Evolutionary conservation across 2,797 vertebrate species (phyloP), one percentile per base, ranked within the genome.

Genomic region (Hirundo rustica): DNA sequence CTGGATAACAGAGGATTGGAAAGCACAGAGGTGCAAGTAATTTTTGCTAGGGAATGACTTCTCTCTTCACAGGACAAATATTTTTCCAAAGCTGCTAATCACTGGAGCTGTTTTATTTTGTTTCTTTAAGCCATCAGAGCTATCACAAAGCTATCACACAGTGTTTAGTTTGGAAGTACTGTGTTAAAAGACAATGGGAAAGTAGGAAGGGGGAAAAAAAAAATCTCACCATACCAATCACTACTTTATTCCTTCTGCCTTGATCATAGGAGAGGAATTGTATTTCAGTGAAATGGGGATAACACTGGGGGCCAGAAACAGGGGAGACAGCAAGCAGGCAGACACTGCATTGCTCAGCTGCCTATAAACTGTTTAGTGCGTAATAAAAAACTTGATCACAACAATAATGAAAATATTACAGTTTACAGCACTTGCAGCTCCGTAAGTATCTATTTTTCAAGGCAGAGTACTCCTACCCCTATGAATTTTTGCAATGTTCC

Each of bases 131-230:
- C 21, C 5, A 44, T 4, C 61, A 62, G 14, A 68, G 25, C 45
- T 44, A 66, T 48, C 62, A 68, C 22, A 78, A 86, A 94, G 76
- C 27, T 73, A 60, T 48, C 21, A 62, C 30, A 76, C 0, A 32
- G 30, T 12, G 8, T 65, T 72, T 72, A 38, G 29, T 53, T 80
- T 83, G 40, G 27, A 93, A 94, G 20, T 12, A 62, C 19, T 47
- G 17, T 42, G 21, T n/a, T 78, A 84, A 82, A 82, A 40, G 21
- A 87, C 27, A 58, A 23, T 12, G 36, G 48, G 12, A 84, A 91
- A 50, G 15, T 4, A 5, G 9, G 1, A 2, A 2, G 2, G 1
- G 4, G 38, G 10, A 10, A 5, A 7, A n/a, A 44, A 50, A 26
- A 7, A 29, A 32, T 10, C 36, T 73, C 61, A 61, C n/a, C 10